phyloP scores from a whole-genome alignment of 2,113 vertebrate genomes.

The Sorex araneus region DNA sequence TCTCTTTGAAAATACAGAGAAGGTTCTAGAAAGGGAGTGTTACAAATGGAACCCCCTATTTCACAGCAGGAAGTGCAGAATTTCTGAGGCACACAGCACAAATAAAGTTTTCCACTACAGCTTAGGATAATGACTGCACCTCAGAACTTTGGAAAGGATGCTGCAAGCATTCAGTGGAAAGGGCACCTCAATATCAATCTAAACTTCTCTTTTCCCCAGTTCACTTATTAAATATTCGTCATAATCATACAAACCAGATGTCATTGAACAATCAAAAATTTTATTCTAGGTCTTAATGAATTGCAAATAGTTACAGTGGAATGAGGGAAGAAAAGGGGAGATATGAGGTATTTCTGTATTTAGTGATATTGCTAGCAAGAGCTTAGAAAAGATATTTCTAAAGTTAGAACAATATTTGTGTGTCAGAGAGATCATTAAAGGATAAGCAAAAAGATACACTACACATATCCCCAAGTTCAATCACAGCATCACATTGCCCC shows the following conservation, averaged over 20 bases:
- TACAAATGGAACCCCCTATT: constrained; percentile 84
- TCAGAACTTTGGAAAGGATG: constrained; percentile 64
- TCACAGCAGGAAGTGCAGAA: constrained; percentile 83
- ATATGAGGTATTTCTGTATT: neutral
- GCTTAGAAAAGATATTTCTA: constrained; percentile 7
- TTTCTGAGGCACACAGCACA: constrained; percentile 78
- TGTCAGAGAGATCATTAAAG: neutral
- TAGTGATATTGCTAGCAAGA: neutral
- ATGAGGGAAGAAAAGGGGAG: neutral
- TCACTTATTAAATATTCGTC: constrained; percentile 58
- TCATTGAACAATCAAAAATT: constrained; percentile 50
- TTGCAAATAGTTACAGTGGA: neutral
- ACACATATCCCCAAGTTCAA: too few species aligned
- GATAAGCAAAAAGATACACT: too few species aligned
- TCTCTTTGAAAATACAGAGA: constrained; percentile 86
- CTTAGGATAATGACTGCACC: constrained; percentile 73
- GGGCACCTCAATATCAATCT: constrained; percentile 50
- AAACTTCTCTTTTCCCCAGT: constrained; percentile 58
- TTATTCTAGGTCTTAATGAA: constrained; percentile 11
- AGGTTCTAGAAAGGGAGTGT: constrained; percentile 85
- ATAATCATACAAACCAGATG: constrained; percentile 40
- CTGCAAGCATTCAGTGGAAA: constrained; percentile 62
- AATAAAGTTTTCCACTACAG: constrained; percentile 76
- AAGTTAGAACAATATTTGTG: constrained; percentile 31
- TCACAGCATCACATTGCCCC: too few species aligned